Conservation (phyloP, 2,888 invertebrate species). For the Chloroclystis v-ata region DNA sequence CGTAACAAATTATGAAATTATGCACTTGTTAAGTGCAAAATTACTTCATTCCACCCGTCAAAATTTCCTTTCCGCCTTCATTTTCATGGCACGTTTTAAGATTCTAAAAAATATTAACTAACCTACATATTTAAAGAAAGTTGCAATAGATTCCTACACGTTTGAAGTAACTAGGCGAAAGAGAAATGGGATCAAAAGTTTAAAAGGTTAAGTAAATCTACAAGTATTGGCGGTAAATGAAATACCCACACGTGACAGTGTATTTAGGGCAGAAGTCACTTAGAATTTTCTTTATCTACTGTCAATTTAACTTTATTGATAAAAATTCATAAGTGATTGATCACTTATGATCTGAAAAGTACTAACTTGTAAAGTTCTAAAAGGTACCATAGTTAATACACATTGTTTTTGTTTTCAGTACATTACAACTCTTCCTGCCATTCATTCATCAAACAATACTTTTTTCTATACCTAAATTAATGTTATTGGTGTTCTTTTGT, state of each 20-base stretch:
- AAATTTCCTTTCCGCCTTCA: too few species aligned
- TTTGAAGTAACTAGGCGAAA: conserved; percentile 2
- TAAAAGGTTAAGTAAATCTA: neutral
- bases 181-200: neutral
- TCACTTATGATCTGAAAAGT: neutral
- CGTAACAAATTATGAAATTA: too few species aligned
- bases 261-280: too few species aligned
- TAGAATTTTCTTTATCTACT: too few species aligned
- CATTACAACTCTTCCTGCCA: conserved; percentile 8
- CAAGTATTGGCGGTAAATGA: too few species aligned
- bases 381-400: too few species aligned
- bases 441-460: conserved; percentile 19
- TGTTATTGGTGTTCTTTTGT: conserved; percentile 74
- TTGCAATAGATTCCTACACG: conserved; percentile 1
- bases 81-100: neutral
- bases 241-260: too few species aligned
- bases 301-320: too few species aligned
- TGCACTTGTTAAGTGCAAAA: too few species aligned
- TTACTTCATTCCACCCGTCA: neutral
- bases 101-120: neutral
- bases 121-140: conserved; percentile 1
- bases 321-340: too few species aligned
- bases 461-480: conserved; percentile 39
- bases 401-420: too few species aligned
- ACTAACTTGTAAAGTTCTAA: too few species aligned